These are phyloP conservation scores for Dasyornis broadbenti DNA, from an alignment of 2,113 vertebrate species.

Conservation along the genomic window DNA sequence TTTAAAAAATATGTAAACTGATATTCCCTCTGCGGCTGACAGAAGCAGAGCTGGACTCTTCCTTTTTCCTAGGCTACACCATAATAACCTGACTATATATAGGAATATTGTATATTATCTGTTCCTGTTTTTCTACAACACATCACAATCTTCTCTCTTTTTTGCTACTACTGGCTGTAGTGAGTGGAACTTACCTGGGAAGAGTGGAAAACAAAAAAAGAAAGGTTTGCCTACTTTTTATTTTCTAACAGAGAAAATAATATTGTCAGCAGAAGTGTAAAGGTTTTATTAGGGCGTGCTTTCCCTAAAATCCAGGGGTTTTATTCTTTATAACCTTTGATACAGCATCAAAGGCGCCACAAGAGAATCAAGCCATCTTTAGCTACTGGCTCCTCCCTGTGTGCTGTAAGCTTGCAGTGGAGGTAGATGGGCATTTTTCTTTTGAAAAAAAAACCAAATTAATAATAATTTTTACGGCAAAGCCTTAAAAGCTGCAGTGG, in stretches of 20 bases:
- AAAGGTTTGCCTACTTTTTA: not conserved
- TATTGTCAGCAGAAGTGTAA: not conserved
- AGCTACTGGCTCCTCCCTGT: not conserved
- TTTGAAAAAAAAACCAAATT: not conserved
- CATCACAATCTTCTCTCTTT: not conserved
- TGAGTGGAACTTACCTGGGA: not conserved
- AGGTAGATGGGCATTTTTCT: not conserved
- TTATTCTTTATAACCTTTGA: not conserved
- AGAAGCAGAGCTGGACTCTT: not conserved
- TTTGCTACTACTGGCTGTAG: not conserved
- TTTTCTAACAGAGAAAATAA: not conserved
- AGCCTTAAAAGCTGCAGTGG: not conserved
- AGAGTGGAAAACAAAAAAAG: not conserved
- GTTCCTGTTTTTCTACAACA: not conserved
- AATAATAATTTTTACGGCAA: not conserved
- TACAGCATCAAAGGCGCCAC: not conserved
- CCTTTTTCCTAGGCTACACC: not conserved
- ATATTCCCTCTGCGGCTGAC: not conserved
- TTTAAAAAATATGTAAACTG: not conserved
- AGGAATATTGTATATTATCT: not conserved
- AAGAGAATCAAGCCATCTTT: not conserved
- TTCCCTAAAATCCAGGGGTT: not conserved
- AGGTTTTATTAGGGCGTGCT: not conserved
- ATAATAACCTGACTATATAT: not conserved
- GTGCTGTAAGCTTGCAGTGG: not conserved